A percentile compares a stretch with the other conserved stretches of the same genome.
These are phyloP conservation scores for Octomys mimax DNA, from an alignment of 2,797 vertebrate genomes.

Conservation along the genomic window DNA sequence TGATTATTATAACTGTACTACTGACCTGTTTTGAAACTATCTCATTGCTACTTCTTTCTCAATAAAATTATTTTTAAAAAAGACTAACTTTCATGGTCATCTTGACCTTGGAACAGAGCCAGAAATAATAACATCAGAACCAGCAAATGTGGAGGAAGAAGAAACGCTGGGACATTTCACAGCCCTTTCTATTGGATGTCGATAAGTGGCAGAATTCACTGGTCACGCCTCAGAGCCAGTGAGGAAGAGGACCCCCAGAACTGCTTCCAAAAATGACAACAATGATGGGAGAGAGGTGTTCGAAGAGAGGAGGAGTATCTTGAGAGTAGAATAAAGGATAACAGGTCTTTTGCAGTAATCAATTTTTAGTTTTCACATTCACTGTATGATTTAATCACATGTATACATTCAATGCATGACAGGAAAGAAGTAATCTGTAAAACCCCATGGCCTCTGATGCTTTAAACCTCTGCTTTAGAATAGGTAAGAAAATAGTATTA, in stretches of 20 bases:
- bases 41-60: too few relatives aligned
- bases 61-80: too few relatives aligned
- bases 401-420: accelerated
- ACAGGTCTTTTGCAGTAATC: neutral
- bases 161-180: neutral
- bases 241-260: neutral
- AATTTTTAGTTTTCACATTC: neutral
- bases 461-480: neutral
- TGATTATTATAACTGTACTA: too few relatives aligned
- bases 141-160: neutral
- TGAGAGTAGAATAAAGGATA: neutral
- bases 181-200: neutral
- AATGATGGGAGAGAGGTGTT: neutral
- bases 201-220: too few relatives aligned
- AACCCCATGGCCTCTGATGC: neutral
- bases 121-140: neutral
- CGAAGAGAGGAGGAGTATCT: neutral
- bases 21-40: too few relatives aligned
- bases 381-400: neutral
- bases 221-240: neutral
- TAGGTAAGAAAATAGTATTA: neutral
- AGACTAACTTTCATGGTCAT: neutral
- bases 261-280: neutral
- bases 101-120: neutral
- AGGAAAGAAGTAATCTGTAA: neutral